These are phyloP conservation scores for Cheilosia pagana DNA, from an alignment of 2,888 invertebrate genomes.

Conservation along the genomic window DNA sequence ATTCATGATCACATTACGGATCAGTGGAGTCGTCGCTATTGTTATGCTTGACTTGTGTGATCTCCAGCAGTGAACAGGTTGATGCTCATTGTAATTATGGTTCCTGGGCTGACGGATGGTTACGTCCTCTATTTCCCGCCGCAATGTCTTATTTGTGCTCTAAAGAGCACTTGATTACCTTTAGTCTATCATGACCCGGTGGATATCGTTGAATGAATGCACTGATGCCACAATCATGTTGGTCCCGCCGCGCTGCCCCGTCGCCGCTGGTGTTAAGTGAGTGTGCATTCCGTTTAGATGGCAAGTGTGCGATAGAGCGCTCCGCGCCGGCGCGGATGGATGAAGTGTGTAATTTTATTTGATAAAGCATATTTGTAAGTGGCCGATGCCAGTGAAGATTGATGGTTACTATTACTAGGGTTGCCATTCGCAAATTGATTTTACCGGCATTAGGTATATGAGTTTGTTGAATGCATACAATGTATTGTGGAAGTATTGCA, in stretches of 20 bases:
- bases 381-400: conserved; percentile 25
- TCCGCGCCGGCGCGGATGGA: neutral
- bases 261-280: conserved; percentile 5
- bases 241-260: conserved; percentile 10
- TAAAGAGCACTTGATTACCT: conserved; percentile 75
- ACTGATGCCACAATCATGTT: conserved; percentile 24
- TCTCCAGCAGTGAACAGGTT: conserved; percentile 56
- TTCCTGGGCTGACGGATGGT: conserved; percentile 62
- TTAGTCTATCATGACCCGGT: conserved; percentile 70
- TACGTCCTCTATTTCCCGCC: conserved; percentile 34
- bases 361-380: conserved; percentile 20
- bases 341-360: conserved; percentile 14
- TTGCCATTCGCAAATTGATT: neutral
- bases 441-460: neutral
- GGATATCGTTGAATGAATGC: conserved; percentile 42
- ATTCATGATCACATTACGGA: conserved; percentile 29
- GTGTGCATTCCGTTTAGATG: conserved; percentile 40
- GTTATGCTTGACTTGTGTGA: conserved; percentile 54
- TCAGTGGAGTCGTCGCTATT: conserved; percentile 44
- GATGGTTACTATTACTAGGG: neutral
- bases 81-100: conserved; percentile 58
- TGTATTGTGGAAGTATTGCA: neutral
- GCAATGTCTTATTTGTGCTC: conserved; percentile 49
- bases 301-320: conserved; percentile 19
- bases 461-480: neutral